Evolutionary conservation across 2,888 invertebrate species (phyloP), one percentile per base, ranked within the genome.

Genomic region (Drosophila borborema): DNA sequence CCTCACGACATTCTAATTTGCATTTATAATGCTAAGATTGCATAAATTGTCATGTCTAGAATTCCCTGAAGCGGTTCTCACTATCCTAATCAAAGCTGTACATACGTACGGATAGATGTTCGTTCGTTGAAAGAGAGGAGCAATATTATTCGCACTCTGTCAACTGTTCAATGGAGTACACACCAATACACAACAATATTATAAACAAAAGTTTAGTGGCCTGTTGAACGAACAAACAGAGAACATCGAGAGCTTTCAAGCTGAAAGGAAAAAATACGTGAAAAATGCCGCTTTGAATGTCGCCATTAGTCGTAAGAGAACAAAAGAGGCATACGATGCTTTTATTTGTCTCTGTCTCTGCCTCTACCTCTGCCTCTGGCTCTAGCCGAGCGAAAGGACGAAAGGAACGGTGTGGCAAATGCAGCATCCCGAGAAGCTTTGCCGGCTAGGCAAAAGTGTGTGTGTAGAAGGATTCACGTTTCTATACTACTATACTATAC

Each of bases 191-290:
- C 49, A 51, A 38, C 40, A 36, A 54, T 43, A 74, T 38, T 54
- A 80, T 70, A 79, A 78, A 77, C 77, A 62, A 77, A 74, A 69
- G 81, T 74, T 79, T 81, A 76, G 77, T 86, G 79, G 91, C 91
- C 91, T 91, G 91, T 90, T 90, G 90, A 91, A 83, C 91, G 76
- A 77, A 74, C 53, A 70, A 72, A 46, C 59, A 54, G 45, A 69
- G 65, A 68, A 68, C 69, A 74, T 34, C 67, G 56, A 60, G 77
- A 75, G 78, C 79, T 75, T 70, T 77, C 59, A 36, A 54, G 45
- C 62, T 23, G 38, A 64, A 64, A 18, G 36, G 46, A 63, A 64
- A 74, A 48, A 71, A 49, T 18, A 69, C 45, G 56, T 23, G 4
- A 18, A 20, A 75, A 70, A 61, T 41, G 56, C 58, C 56, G 43